phyloP scores from a whole-genome alignment of 1,140 invertebrate genomes.

The Brachionus manjavacas region DNA sequence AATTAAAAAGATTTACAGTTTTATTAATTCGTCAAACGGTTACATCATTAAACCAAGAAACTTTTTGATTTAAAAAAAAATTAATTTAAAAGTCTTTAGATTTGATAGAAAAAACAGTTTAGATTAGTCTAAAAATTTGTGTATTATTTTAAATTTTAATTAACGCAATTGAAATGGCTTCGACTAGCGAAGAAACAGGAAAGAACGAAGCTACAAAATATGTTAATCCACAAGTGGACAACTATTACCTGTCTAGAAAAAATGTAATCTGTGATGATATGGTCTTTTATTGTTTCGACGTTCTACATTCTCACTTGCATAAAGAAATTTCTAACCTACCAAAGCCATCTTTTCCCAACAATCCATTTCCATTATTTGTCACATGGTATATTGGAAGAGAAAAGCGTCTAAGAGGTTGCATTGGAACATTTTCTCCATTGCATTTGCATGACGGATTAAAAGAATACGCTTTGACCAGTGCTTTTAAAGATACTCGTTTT shows the following conservation, averaged over 20 bases:
- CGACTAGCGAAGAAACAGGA: not conserved
- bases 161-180: not conserved
- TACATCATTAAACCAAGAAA: not conserved
- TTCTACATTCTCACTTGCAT: constrained; percentile 26
- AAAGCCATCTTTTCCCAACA: not conserved
- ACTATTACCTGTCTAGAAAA: not conserved
- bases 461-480: constrained; percentile 95
- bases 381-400: constrained; percentile 96
- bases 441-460: constrained; percentile 82
- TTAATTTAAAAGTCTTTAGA: not conserved
- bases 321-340: not conserved
- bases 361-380: constrained; percentile 77
- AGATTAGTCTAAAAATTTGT: not conserved
- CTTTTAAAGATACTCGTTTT: constrained; percentile 93
- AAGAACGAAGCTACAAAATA: not conserved
- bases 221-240: constrained; percentile 3
- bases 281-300: constrained; percentile 42
- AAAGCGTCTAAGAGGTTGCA: constrained; percentile 61
- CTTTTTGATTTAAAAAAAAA: not conserved
- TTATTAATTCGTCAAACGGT: not conserved
- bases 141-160: not conserved
- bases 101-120: not conserved
- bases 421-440: constrained; percentile 68
- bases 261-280: constrained; percentile 38
- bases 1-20: too few species aligned